Evolutionary conservation across 2,888 invertebrate species (phyloP).

Genomic region (Tipula lateralis): DNA sequence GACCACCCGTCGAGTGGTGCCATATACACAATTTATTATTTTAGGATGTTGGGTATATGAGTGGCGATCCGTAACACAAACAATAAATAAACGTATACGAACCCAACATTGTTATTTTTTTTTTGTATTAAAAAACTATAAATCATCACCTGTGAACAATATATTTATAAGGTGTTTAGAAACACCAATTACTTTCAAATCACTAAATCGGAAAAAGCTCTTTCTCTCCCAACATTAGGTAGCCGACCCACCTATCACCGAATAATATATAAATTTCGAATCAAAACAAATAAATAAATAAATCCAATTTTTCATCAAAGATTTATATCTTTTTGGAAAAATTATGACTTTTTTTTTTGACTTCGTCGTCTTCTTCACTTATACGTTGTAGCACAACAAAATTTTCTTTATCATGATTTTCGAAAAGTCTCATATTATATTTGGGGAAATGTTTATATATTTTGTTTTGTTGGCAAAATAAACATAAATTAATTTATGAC

Average conservation of each 20-base stretch:
- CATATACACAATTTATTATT: neutral
- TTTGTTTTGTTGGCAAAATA: neutral
- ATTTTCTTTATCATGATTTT: neutral
- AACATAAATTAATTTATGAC: conserved; percentile 24
- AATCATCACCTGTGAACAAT: neutral
- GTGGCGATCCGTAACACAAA: neutral
- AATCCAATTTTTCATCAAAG: conserved; percentile 24
- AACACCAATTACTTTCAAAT: neutral
- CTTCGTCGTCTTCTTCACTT: neutral
- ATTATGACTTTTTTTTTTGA: neutral
- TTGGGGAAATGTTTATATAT: neutral
- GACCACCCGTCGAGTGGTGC: neutral
- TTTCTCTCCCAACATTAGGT: neutral
- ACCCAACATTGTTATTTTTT: neutral
- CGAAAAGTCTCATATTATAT: neutral
- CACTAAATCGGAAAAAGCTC: neutral
- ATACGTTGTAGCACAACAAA: too few species aligned
- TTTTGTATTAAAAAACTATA: neutral
- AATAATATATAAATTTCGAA: neutral
- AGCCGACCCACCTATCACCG: neutral
- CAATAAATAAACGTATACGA: neutral
- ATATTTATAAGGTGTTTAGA: neutral
- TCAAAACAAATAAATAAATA: conserved; percentile 2
- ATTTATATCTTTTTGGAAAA: neutral
- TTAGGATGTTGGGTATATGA: neutral